These are phyloP conservation scores for Dorcus hopei DNA, from an alignment of 2,888 invertebrate species.

Conservation along the genomic window DNA sequence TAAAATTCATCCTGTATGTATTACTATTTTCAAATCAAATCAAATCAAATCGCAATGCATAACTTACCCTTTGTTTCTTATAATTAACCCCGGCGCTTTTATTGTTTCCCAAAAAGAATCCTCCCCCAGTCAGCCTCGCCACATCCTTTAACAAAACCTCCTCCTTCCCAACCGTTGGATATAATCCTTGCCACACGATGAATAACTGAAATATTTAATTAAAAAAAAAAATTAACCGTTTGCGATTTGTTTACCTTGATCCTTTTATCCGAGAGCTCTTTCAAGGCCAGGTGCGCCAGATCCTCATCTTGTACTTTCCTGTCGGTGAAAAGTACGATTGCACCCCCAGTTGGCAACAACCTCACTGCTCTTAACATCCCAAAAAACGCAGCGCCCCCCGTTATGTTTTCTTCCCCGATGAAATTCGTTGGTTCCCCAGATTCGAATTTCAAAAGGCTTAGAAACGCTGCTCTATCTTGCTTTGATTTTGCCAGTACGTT, in stretches of 20 bases:
- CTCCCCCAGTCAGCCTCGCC: slow-evolving; percentile 49
- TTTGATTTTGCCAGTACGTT: no score
- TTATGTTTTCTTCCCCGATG: slow-evolving; percentile 27
- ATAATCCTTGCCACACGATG: slow-evolving; percentile 51
- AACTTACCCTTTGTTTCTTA: not conserved
- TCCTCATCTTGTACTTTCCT: slow-evolving; percentile 55
- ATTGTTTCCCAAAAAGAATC: slow-evolving; percentile 35
- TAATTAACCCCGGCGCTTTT: not conserved
- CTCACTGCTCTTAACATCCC: slow-evolving; percentile 60
- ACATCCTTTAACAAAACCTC: slow-evolving; percentile 50
- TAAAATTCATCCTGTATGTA: not conserved
- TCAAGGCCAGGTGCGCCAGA: slow-evolving; percentile 49
- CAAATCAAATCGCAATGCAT: not conserved
- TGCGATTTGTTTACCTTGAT: slow-evolving; percentile 43
- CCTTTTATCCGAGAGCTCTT: slow-evolving; percentile 48
- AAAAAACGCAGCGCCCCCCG: slow-evolving; percentile 57
- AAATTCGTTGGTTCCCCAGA: slow-evolving; percentile 14
- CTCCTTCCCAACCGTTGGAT: slow-evolving; percentile 45
- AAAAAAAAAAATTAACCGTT: slow-evolving; percentile 2
- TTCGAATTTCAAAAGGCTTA: slow-evolving; percentile 5
- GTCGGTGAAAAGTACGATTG: slow-evolving; percentile 60
- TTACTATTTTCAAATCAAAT: no score
- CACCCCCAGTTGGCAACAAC: slow-evolving; percentile 61
- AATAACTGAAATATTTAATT: slow-evolving; percentile 43
- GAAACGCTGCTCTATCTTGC: no score